phyloP scores from a whole-genome alignment of 2,797 vertebrate species.

The Sebastes umbrosus region DNA sequence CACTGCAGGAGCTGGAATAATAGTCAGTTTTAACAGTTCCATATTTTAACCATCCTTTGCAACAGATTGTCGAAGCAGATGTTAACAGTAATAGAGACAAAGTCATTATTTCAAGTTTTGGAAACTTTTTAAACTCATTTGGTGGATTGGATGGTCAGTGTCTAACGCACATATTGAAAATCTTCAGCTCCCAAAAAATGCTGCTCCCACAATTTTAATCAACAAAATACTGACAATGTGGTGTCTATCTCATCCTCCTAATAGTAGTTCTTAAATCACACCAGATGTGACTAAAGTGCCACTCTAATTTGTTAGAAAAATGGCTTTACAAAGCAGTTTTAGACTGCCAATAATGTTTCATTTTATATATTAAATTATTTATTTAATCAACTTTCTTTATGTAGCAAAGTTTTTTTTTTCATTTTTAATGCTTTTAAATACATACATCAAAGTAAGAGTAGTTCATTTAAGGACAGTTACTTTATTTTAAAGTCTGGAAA shows the following conservation, averaged over 20 bases:
- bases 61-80: slow-evolving; percentile 15
- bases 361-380: background rate
- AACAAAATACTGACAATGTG: background rate
- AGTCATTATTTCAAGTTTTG: background rate
- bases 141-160: background rate
- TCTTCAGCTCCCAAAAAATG: background rate
- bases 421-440: background rate
- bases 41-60: background rate
- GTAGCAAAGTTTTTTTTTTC: rapidly evolving
- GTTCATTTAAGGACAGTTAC: background rate
- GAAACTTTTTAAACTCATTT: background rate
- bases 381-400: background rate
- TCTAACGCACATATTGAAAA: background rate
- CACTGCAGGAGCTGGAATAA: slow-evolving; percentile 9
- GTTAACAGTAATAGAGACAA: background rate
- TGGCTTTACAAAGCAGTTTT: no score
- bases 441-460: background rate
- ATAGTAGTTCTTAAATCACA: background rate
- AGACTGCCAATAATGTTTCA: background rate
- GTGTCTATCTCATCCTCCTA: background rate
- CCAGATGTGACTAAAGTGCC: background rate
- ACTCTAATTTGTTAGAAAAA: background rate
- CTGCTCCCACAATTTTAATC: background rate
- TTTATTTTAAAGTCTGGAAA: background rate
- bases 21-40: background rate